Base-by-base conservation (phyloP, 2,797 vertebrate species). In the Diceros bicornis region DNA sequence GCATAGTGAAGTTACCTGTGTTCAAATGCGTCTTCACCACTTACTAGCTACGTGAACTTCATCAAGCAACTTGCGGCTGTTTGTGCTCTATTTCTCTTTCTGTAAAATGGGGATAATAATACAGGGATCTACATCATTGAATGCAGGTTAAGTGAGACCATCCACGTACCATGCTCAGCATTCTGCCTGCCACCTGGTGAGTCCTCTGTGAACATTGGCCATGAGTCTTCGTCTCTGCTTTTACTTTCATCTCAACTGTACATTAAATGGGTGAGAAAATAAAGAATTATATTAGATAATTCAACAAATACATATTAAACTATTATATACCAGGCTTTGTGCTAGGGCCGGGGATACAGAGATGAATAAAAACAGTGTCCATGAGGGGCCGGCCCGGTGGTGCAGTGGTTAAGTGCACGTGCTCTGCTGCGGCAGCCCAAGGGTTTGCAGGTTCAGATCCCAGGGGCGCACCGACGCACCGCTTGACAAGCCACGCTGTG, bases 231-330 rank as follows among this genome's bases (percentile, higher is more conserved):
- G 21, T n/a, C 34, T 78, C 52, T 64, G 37, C 37, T 92, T 64
- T 74, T 72, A 69, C 16, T 91, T 97, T 89, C 47, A 64, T 89
- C 77, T 92, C 17, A 97, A 84, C 13, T 88, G 17, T 25, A 47
- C 34, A 57, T 25, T 81, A 69, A 41, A 47, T 52, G 20, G 41
- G 4, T 75, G n/a, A 11, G 29, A 59, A 72, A 83, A 86, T 57
- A 91, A 92, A 89, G 7, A 83, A 44, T 12, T n/a, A 20, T 23
- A 66, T 88, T 78, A 85, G 47, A 61, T 75, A 78, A 79, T 77
- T 93, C 74, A 85, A 66, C 3, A 59, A 77, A 59, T 57, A 71
- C 8, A 32, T 78, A 75, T 69, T 72, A 66, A 96, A 72, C n/a
- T n/a, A n/a, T 81, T 89, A 34, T 32, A 23, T 68, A 82, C 25